These are phyloP conservation scores for Microcebus griseorufus DNA, from an alignment of 2,113 vertebrate species.

Conservation along the genomic window DNA sequence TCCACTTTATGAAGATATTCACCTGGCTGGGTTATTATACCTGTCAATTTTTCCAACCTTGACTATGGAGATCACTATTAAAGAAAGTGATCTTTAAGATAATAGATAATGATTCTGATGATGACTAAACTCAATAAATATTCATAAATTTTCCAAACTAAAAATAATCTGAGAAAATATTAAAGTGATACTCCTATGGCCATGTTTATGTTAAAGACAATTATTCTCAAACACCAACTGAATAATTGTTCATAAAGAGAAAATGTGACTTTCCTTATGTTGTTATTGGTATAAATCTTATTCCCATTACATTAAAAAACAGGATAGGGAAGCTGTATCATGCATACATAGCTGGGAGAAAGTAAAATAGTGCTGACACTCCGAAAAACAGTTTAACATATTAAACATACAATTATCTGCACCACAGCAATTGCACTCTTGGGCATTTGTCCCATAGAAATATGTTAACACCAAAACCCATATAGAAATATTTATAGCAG, in stretches of 20 bases:
- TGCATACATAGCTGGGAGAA: neutral
- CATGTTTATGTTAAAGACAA: neutral
- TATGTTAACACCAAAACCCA: neutral
- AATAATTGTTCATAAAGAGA: neutral
- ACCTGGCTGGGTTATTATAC: neutral
- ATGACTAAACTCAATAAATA: neutral
- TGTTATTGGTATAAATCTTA: neutral
- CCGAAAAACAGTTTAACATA: neutral
- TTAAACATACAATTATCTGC: neutral
- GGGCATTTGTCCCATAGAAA: neutral
- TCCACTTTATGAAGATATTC: neutral
- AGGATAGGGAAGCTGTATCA: neutral
- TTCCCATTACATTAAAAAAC: neutral
- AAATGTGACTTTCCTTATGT: neutral
- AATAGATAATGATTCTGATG: neutral
- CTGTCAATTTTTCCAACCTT: neutral
- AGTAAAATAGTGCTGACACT: neutral
- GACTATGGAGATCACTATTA: neutral
- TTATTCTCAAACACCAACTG: neutral
- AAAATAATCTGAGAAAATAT: conserved; percentile 14
- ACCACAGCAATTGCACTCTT: neutral
- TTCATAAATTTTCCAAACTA: neutral
- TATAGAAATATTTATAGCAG: neutral
- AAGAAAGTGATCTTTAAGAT: neutral
- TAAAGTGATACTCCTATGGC: neutral